Conservation (phyloP, 2,888 invertebrate genomes). For the Erpobdella octoculata region DNA sequence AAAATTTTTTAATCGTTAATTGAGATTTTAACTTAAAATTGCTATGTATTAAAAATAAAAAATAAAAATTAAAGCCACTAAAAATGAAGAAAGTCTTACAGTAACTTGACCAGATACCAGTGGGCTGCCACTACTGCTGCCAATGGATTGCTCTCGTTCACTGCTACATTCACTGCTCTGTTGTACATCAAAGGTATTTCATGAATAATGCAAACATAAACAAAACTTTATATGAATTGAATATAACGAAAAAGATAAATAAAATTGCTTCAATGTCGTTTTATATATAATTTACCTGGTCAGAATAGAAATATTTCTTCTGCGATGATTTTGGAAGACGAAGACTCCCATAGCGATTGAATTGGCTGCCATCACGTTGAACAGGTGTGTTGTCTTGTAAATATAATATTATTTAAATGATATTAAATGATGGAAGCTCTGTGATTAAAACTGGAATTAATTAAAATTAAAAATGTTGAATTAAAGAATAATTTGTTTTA, state of each 20-base stretch:
- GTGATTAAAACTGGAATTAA: too few species aligned
- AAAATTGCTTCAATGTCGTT: neutral
- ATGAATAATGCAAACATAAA: neutral
- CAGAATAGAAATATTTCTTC: neutral
- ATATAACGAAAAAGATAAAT: too few species aligned
- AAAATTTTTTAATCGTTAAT: neutral
- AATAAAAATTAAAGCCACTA: too few species aligned
- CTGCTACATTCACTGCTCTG: conserved; percentile 12
- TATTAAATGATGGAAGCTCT: too few species aligned
- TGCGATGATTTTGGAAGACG: neutral
- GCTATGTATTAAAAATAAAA: too few species aligned
- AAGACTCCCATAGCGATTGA: neutral
- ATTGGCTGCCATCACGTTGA: neutral
- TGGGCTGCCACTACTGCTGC: neutral
- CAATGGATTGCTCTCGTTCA: neutral
- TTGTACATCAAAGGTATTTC: neutral
- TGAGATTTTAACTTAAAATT: too few species aligned
- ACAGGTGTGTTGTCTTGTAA: too few species aligned
- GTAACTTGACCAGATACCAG: too few species aligned
- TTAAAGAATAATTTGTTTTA: too few species aligned
- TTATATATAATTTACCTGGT: neutral
- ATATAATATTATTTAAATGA: too few species aligned
- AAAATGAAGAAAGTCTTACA: neutral
- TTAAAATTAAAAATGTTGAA: too few species aligned
- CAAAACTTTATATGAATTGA: neutral